These are phyloP conservation scores for Lepidurus packardi DNA, from an alignment of 1,140 invertebrate genomes.

Conservation along the genomic window DNA sequence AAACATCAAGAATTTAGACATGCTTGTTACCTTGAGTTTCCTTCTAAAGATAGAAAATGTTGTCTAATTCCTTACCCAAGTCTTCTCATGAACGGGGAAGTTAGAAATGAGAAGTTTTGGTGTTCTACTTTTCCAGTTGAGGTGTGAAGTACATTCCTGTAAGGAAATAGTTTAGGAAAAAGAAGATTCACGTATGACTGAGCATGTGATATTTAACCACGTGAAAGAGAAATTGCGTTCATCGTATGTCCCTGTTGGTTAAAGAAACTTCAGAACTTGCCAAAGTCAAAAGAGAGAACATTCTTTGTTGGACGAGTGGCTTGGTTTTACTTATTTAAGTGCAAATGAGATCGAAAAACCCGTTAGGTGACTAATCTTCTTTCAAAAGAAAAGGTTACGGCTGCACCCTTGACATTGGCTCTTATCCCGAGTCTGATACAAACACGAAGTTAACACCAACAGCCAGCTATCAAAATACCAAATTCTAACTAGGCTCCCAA, in stretches of 20 bases:
- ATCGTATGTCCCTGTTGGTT: background rate
- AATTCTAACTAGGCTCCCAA: background rate
- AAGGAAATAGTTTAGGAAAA: background rate
- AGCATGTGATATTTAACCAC: background rate
- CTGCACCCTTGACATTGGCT: constrained; percentile 6
- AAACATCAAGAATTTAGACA: no score
- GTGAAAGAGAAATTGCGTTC: background rate
- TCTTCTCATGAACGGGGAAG: background rate
- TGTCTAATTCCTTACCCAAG: no score
- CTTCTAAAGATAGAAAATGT: no score
- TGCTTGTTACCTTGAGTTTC: no score
- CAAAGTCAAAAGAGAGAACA: background rate
- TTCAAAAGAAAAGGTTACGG: background rate
- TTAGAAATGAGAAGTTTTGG: background rate
- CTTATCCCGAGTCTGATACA: background rate
- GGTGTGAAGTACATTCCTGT: background rate
- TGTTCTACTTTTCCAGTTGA: constrained; percentile 5
- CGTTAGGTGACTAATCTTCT: background rate
- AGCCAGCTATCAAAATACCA: background rate
- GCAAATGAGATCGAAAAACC: background rate
- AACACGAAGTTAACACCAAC: background rate
- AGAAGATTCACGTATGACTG: background rate
- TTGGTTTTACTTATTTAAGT: background rate
- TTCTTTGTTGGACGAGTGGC: background rate
- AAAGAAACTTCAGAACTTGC: background rate